A percentile compares a stretch with the other conserved stretches of the same genome.
Conservation (phyloP, 1,140 invertebrate species). For the Drosophila lacteicornis region DNA sequence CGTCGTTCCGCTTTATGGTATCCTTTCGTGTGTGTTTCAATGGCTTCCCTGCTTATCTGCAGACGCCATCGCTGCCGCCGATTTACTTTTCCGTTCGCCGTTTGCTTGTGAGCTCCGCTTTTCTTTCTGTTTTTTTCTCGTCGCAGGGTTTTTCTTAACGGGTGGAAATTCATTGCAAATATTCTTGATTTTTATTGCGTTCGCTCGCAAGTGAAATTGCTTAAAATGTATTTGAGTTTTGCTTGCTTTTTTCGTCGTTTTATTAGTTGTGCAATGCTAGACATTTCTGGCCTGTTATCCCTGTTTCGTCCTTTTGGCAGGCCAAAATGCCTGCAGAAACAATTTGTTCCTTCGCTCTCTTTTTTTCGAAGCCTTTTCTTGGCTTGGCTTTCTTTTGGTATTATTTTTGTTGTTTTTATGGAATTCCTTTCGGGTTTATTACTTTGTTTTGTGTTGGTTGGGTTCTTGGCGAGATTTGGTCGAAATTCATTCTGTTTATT, state of each 20-base stretch:
- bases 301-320: slow-evolving; percentile 51
- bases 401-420: slow-evolving; percentile 49
- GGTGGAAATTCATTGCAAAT: slow-evolving; percentile 72
- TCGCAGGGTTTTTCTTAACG: slow-evolving; percentile 49
- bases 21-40: slow-evolving; percentile 70
- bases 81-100: slow-evolving; percentile 70
- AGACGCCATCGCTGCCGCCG: slow-evolving; percentile 75
- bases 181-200: slow-evolving; percentile 84
- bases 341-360: slow-evolving; percentile 65
- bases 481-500: slow-evolving; percentile 78
- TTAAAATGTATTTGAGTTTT: slow-evolving; percentile 80
- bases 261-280: slow-evolving; percentile 62
- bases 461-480: slow-evolving; percentile 35
- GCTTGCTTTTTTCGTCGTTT: slow-evolving; percentile 33
- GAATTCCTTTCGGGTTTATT: slow-evolving; percentile 80
- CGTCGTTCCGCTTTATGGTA: slow-evolving; percentile 33
- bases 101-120: slow-evolving; percentile 6
- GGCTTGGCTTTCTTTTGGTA: slow-evolving; percentile 23
- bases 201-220: slow-evolving; percentile 82
- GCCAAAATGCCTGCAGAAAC: slow-evolving; percentile 68
- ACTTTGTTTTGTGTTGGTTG: slow-evolving; percentile 47
- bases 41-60: slow-evolving; percentile 71
- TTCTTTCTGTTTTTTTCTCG: slow-evolving; percentile 3
- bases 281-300: slow-evolving; percentile 60
- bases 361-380: slow-evolving; percentile 31